These are phyloP conservation scores for Drosophila rellima DNA, from an alignment of 2,888 invertebrate genomes.

Conservation along the genomic window DNA sequence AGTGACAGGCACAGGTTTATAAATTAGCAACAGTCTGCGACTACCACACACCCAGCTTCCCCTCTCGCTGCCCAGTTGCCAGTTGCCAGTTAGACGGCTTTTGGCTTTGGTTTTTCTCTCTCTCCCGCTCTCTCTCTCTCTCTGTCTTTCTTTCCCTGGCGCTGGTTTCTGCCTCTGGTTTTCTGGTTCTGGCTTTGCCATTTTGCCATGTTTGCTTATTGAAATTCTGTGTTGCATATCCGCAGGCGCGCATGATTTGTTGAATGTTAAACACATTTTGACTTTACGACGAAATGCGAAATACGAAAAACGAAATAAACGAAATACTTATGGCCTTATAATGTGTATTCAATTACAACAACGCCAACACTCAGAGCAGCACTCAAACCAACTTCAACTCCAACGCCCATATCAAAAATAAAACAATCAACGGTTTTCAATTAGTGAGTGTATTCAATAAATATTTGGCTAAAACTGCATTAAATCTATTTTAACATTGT, in stretches of 20 bases:
- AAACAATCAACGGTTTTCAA: constrained; percentile 53
- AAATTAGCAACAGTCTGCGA: constrained; percentile 74
- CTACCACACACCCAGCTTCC: constrained; percentile 1
- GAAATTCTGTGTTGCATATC: constrained; percentile 81
- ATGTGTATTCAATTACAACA: constrained; percentile 73
- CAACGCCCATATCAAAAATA: constrained; percentile 12
- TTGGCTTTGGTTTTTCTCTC: constrained; percentile 8
- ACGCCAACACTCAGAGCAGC: constrained; percentile 11
- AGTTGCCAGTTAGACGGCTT: constrained; percentile 19
- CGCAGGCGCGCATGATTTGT: constrained; percentile 80
- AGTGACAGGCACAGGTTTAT: constrained; percentile 67
- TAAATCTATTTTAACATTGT: not conserved
- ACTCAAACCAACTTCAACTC: constrained; percentile 4
- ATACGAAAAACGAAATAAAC: constrained; percentile 39
- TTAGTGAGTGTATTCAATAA: constrained; percentile 26
- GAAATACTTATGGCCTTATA: constrained; percentile 69
- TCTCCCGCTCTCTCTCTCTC: not conserved
- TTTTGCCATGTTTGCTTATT: constrained; percentile 73
- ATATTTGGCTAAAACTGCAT: not conserved
- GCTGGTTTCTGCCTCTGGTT: constrained; percentile 4
- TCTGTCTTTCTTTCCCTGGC: not conserved
- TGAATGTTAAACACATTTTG: constrained; percentile 68
- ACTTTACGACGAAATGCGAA: constrained; percentile 37
- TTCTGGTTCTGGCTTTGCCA: constrained; percentile 25
- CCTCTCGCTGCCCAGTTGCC: not conserved